Evolutionary conservation across 2,888 invertebrate species (phyloP), one percentile per base, ranked within the genome.

Genomic region (Drosophila leonis): DNA sequence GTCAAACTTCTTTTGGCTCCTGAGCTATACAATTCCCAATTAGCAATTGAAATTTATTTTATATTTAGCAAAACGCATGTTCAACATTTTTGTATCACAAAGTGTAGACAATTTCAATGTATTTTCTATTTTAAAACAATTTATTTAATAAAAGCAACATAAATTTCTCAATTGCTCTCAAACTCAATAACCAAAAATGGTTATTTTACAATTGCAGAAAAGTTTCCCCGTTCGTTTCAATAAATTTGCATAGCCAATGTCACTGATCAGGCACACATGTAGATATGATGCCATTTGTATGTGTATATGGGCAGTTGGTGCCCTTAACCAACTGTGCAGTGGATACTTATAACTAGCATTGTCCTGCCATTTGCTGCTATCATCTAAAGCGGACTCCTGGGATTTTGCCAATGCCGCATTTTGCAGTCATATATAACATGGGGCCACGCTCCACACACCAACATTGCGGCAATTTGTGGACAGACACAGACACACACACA

Each of bases 381-480:
- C 83, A 77, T 52, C 83, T 83, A 84, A 84, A 84, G 80, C 87
- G 81, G 63, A 65, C 84, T 78, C 80, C 84, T 82, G 84, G 87
- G 84, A 84, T 72, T 83, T 75, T 84, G 87, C 87, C 88, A 84
- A 84, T 84, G 80, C 83, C 87, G 82, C 83, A 83, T 80, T 83
- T 83, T 80, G 70, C 71, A 83, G 87, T 55, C 84, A 87, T 86
- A 82, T 84, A 83, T 87, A 82, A 80, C 63, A 52, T 33, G 48
- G 42, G 56, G 41, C 41, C 44, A 60, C 29, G 42, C 24, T 64
- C 69, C 29, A 49, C 44, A 29, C 42, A 51, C 61, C 54, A 77
- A 75, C 78, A 72, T 60, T 83, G 83, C 83, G 76, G 76, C 83
- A 86, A 86, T 86, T 86, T 86, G 85, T 75, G 73, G 52, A 59